These are phyloP conservation scores for Rhopalosiphum padi DNA, from an alignment of 1,140 invertebrate species.

Conservation along the genomic window DNA sequence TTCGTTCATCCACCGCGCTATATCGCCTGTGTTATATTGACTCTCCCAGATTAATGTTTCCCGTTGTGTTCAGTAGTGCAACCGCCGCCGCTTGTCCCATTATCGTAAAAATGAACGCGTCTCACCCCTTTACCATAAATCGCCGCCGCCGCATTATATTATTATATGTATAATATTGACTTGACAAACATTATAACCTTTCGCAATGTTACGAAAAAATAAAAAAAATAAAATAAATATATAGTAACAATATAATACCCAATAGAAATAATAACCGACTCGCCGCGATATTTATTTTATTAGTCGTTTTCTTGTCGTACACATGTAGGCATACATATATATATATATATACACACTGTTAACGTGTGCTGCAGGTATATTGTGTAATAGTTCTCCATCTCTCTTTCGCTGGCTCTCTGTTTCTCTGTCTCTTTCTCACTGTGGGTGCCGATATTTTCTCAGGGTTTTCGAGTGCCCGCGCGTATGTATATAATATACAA, in stretches of 20 bases:
- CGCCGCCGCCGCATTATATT: not conserved
- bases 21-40: not conserved
- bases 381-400: not conserved
- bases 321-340: not conserved
- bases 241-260: not conserved
- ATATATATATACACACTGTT: not conserved
- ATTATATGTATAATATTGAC: not conserved
- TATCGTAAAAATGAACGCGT: conserved; percentile 6
- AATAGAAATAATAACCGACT: not conserved
- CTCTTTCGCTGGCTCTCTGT: not conserved
- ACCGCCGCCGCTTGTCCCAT: not conserved
- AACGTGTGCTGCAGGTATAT: not conserved
- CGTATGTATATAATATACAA: conserved; percentile 1
- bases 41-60: conserved; percentile 34
- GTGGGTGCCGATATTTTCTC: conserved; percentile 30
- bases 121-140: conserved; percentile 2
- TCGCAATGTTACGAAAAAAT: not conserved
- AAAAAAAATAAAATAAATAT: not conserved
- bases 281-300: conserved; percentile 30
- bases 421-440: not conserved
- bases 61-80: not conserved
- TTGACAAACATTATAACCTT: conserved; percentile 10
- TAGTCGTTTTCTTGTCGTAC: conserved; percentile 4
- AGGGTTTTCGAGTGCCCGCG: not conserved
- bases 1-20: not conserved